Evolutionary conservation across 2,113 vertebrate species (phyloP), one percentile per base, ranked within the genome.

Genomic region (Nestor notabilis): DNA sequence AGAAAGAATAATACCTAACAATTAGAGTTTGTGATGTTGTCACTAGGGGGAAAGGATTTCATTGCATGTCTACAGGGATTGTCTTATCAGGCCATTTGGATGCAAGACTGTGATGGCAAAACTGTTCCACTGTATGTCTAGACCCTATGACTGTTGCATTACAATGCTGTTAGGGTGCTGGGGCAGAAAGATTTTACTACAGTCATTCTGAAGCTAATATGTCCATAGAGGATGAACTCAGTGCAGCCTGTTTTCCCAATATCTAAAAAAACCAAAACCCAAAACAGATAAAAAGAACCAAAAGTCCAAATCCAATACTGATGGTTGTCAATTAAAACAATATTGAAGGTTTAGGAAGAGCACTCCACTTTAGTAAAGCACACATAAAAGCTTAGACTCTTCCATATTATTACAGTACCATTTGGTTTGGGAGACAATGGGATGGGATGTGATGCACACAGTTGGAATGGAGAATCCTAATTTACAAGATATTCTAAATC

Each of bases 51-150:
- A 94, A 92, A 93, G 82, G 71, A 86, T 97, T 97, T 96, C 94
- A 96, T 88, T 94, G 93, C 87, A 49, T 41, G 91, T 96, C 94
- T 95, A 88, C 65, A 95, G 96, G 93, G 96, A 97, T 94, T 75
- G 61, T 86, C 87, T 96, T 96, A 94, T 97, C 83, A 97, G 83
- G 96, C 95, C 93, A 95, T 97, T 97, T 97, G 94, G 85, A 95
- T 96, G 93, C 88, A 89, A 84, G 91, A 96, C 76, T 76, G 85
- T 94, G 85, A 90, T 96, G 96, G 71, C 65, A 94, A 97, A 96
- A 96, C 90, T 65, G 81, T 95, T 96, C 90, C 82, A 92, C 80
- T 93, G 68, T 95, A 96, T 75, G 72, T 90, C 91, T 91, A 94
- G 89, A 70, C 70, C 74, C 87, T 93, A 69, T 93, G 89, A 92